Evolutionary conservation across 2,797 vertebrate species (phyloP).

Genomic region (Karalla daura): DNA sequence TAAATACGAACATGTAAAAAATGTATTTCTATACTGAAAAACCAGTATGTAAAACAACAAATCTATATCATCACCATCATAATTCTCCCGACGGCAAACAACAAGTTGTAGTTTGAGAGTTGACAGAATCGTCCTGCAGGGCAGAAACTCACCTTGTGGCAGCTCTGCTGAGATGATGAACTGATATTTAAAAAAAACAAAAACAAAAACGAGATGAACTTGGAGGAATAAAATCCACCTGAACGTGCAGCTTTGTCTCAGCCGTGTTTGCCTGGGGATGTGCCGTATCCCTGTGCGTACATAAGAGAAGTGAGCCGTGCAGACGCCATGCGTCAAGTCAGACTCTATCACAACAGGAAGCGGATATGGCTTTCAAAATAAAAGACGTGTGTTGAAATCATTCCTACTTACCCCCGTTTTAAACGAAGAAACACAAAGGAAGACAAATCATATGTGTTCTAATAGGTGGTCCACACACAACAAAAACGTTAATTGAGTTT

Average conservation of each 20-base stretch:
- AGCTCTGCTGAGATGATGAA: not conserved
- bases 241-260: not conserved
- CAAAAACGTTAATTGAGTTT: too few relatives aligned
- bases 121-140: not conserved
- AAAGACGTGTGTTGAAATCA: not conserved
- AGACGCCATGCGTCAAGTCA: constrained; percentile 20
- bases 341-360: fast-evolving
- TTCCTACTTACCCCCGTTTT: too few relatives aligned
- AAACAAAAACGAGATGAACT: too few relatives aligned
- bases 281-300: constrained; percentile 17
- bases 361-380: constrained; percentile 27
- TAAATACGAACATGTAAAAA: too few relatives aligned
- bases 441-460: too few relatives aligned
- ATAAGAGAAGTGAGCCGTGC: not conserved
- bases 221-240: not conserved
- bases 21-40: not conserved
- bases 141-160: constrained; percentile 34
- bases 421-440: too few relatives aligned
- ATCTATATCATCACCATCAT: not conserved
- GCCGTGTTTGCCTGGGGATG: constrained; percentile 1
- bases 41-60: constrained; percentile 7
- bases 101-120: not conserved
- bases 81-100: not conserved
- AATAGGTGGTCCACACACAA: too few relatives aligned
- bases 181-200: not conserved